phyloP scores from a whole-genome alignment of 2,888 invertebrate genomes.

The Ennomos quercinarius region DNA sequence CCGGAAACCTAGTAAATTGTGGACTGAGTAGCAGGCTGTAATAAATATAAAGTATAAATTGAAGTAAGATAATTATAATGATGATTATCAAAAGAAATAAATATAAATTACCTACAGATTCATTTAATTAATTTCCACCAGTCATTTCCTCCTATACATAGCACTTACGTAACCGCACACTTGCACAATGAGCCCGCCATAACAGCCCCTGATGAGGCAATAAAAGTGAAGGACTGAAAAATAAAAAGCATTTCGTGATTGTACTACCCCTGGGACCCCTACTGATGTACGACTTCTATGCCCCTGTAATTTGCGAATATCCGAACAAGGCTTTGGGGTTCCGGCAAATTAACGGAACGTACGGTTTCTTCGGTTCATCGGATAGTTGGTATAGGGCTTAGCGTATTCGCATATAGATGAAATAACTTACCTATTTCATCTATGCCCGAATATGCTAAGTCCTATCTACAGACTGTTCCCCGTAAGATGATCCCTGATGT shows the following conservation, averaged over 20 bases:
- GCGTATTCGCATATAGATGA: not conserved
- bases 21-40: too few species aligned
- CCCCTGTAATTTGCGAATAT: slow-evolving; percentile 61
- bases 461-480: too few species aligned
- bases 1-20: too few species aligned
- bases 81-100: too few species aligned
- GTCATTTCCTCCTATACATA: slow-evolving; percentile 7
- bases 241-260: slow-evolving; percentile 81
- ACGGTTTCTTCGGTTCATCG: slow-evolving; percentile 7
- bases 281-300: slow-evolving; percentile 51
- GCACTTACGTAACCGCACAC: slow-evolving; percentile 19
- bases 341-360: slow-evolving; percentile 37
- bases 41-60: too few species aligned
- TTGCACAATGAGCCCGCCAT: slow-evolving; percentile 49
- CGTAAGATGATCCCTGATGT: too few species aligned
- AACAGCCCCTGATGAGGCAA: slow-evolving; percentile 74
- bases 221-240: slow-evolving; percentile 71
- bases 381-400: not conserved
- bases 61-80: too few species aligned
- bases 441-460: too few species aligned
- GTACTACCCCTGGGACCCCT: slow-evolving; percentile 58
- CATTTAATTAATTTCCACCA: slow-evolving; percentile 10
- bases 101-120: not conserved
- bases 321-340: slow-evolving; percentile 40
- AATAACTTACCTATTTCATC: not conserved